Conservation (phyloP, 2,113 vertebrate species). For the Pygathrix nemaeus region DNA sequence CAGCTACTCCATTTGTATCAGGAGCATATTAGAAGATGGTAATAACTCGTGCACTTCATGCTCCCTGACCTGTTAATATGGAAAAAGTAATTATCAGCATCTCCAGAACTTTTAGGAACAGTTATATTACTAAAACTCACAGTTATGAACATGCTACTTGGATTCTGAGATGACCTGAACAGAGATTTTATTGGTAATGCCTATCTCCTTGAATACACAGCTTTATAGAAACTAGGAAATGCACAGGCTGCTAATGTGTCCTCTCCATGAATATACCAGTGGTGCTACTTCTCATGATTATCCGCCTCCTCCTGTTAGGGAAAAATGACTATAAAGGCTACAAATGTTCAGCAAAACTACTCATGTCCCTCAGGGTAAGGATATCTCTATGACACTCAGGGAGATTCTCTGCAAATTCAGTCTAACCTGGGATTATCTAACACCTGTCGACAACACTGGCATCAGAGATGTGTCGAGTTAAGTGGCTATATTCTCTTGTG, state of each 20-base stretch:
- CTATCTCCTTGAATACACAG: background rate
- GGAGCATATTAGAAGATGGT: background rate
- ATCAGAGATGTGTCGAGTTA: background rate
- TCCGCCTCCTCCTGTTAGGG: background rate
- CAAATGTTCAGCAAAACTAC: background rate
- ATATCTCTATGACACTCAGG: background rate
- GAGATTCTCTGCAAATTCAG: background rate
- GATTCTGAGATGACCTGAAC: background rate
- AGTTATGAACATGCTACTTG: background rate
- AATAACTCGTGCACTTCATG: background rate
- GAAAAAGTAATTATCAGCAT: background rate
- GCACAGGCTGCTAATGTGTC: background rate
- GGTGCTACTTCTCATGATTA: background rate
- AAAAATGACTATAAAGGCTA: background rate
- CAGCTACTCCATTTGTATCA: background rate
- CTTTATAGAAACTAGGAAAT: background rate
- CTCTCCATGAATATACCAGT: background rate
- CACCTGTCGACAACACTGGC: background rate
- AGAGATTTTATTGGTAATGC: background rate
- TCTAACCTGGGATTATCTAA: background rate
- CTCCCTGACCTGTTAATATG: background rate
- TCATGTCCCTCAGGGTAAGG: background rate
- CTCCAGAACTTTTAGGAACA: background rate
- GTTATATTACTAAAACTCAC: background rate
- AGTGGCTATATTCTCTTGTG: background rate